phyloP scores from a whole-genome alignment of 2,797 vertebrate species.

The Lutra lutra region DNA sequence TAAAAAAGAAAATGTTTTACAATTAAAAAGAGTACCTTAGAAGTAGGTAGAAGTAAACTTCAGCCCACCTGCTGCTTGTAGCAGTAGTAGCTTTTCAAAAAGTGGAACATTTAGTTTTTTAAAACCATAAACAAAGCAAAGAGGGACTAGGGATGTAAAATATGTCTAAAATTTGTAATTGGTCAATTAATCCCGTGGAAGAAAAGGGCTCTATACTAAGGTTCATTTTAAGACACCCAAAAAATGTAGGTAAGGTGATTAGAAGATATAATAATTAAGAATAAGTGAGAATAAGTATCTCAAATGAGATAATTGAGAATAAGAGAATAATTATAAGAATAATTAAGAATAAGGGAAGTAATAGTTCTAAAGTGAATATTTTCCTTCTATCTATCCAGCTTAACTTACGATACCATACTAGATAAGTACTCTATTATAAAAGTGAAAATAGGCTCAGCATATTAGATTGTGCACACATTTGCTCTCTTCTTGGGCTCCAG shows the following conservation, averaged over 20 bases:
- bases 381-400: slow-evolving; percentile 5
- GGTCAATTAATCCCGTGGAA: not conserved
- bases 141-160: not conserved
- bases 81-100: not conserved
- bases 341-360: not conserved
- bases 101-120: not conserved
- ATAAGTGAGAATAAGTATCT: no score
- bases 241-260: not conserved
- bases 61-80: not conserved
- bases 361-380: not conserved
- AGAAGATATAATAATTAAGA: not conserved
- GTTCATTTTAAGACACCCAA: not conserved
- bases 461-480: not conserved
- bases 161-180: not conserved
- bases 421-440: not conserved
- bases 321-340: not conserved
- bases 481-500: not conserved
- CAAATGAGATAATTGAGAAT: no score
- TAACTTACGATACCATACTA: slow-evolving; percentile 35
- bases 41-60: not conserved
- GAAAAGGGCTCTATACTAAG: not conserved
- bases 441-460: not conserved
- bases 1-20: no score
- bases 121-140: not conserved
- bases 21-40: not conserved